Conservation (phyloP, 1,140 invertebrate species). For the Papilio xuthus region DNA sequence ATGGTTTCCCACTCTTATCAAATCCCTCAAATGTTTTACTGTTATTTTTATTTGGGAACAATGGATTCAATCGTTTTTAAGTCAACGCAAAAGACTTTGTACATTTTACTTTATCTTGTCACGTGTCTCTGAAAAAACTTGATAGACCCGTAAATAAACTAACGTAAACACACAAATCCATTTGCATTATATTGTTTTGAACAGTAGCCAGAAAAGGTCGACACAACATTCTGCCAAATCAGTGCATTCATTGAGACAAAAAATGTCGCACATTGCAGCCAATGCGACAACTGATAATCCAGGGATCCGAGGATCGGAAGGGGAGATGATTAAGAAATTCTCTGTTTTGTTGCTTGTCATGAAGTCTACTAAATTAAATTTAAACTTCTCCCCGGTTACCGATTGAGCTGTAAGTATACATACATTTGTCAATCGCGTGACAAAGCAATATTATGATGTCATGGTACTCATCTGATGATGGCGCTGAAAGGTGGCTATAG, state of each 20-base stretch:
- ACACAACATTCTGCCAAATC: background rate
- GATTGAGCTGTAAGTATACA: no score
- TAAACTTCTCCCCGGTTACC: no score
- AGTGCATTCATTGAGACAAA: background rate
- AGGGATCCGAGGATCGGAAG: background rate
- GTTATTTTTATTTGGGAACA: background rate
- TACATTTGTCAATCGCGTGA: no score
- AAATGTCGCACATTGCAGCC: background rate
- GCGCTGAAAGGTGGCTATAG: no score
- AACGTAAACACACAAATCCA: background rate
- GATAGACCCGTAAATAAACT: background rate
- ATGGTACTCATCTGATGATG: no score
- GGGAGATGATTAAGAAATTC: no score
- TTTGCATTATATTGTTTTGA: slow-evolving; percentile 13
- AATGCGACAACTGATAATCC: background rate
- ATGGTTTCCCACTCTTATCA: background rate
- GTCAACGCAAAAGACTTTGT: background rate
- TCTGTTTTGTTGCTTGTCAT: no score
- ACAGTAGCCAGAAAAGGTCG: slow-evolving; percentile 14
- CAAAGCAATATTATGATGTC: no score
- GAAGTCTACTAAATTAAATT: no score
- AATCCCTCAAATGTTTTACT: background rate
- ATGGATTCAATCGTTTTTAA: background rate
- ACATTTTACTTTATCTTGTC: background rate
- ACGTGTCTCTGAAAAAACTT: background rate